A percentile compares a stretch with the other conserved stretches of the same genome.
Evolutionary conservation across 2,797 vertebrate species (phyloP).

Genomic region (Enteromius thamalakanensis): DNA sequence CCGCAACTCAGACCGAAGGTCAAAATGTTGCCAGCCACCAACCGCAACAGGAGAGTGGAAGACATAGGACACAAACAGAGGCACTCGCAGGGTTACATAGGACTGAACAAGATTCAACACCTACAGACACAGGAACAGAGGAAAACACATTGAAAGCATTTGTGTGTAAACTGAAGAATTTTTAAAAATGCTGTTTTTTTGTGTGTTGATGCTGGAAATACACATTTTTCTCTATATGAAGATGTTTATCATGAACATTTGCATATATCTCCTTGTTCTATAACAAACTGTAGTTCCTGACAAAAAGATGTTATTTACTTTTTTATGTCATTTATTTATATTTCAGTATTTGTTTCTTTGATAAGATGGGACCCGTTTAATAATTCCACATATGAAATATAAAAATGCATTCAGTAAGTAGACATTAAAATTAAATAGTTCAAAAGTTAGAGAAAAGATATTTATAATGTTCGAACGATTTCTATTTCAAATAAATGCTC

Average conservation of each 20-base stretch:
- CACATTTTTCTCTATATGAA: background rate
- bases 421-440: background rate
- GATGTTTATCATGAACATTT: background rate
- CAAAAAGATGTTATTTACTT: too few species aligned
- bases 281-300: background rate
- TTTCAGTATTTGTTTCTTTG: background rate
- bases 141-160: background rate
- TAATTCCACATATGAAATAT: background rate
- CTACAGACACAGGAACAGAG: constrained; percentile 65
- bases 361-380: background rate
- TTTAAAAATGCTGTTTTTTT: background rate
- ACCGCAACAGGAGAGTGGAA: constrained; percentile 82
- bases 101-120: constrained; percentile 86
- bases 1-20: constrained; percentile 83
- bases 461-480: background rate
- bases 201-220: background rate
- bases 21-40: constrained; percentile 86
- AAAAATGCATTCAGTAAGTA: background rate
- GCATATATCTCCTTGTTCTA: background rate
- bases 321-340: background rate
- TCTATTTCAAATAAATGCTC: background rate
- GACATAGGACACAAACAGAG: constrained; percentile 83
- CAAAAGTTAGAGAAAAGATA: background rate
- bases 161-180: background rate
- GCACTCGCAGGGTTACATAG: constrained; percentile 80